phyloP scores from a whole-genome alignment of 2,888 invertebrate genomes.

The Philonicus albiceps region DNA sequence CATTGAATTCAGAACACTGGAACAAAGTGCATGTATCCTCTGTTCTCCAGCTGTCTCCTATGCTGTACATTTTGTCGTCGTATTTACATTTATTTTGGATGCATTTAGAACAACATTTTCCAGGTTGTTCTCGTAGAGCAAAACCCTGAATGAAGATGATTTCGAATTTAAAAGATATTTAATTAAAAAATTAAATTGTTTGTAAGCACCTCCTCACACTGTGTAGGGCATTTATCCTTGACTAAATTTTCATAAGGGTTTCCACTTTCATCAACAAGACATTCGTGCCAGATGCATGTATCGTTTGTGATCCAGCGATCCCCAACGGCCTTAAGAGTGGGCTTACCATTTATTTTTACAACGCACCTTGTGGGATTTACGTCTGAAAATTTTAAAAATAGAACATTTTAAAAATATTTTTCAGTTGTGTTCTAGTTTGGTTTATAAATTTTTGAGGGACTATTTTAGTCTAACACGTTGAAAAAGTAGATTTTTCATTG shows the following conservation, averaged over 20 bases:
- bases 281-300: slow-evolving; percentile 57
- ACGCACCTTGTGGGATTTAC: slow-evolving; percentile 55
- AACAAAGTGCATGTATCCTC: slow-evolving; percentile 55
- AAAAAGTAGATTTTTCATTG: too few species aligned
- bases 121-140: slow-evolving; percentile 54
- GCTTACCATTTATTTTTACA: slow-evolving; percentile 50
- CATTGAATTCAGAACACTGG: slow-evolving; percentile 56
- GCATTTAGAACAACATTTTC: slow-evolving; percentile 61
- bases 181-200: neutral
- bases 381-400: slow-evolving; percentile 43
- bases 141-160: slow-evolving; percentile 56
- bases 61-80: slow-evolving; percentile 55
- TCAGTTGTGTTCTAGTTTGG: too few species aligned
- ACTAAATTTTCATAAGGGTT: slow-evolving; percentile 50
- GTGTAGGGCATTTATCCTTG: slow-evolving; percentile 55
- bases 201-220: slow-evolving; percentile 58
- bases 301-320: slow-evolving; percentile 57
- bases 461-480: too few species aligned
- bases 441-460: too few species aligned
- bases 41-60: slow-evolving; percentile 61
- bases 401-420: too few species aligned
- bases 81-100: slow-evolving; percentile 59
- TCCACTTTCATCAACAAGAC: slow-evolving; percentile 54
- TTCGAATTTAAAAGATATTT: neutral
- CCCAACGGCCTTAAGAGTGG: slow-evolving; percentile 54